These are phyloP conservation scores for Phocides pigmalion DNA, from an alignment of 1,140 invertebrate genomes.

Conservation along the genomic window DNA sequence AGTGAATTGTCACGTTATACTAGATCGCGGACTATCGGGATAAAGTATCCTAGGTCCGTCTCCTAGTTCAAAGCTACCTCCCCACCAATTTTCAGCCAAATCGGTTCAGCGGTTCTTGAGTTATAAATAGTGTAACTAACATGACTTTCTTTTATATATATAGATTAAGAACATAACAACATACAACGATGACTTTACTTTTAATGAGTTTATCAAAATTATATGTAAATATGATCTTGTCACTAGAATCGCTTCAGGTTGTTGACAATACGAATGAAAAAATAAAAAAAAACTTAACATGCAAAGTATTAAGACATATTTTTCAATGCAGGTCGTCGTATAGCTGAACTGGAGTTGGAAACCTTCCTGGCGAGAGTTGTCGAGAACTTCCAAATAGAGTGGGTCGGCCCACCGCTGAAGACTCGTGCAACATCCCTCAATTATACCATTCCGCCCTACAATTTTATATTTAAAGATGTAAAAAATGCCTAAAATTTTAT, in stretches of 20 bases:
- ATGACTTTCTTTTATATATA: constrained; percentile 21
- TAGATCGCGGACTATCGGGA: too few relatives aligned
- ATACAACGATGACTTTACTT: too few relatives aligned
- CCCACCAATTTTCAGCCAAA: background rate
- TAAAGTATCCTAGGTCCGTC: too few relatives aligned
- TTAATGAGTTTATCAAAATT: too few relatives aligned
- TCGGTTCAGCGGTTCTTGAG: constrained; percentile 9
- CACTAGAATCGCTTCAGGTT: too few relatives aligned
- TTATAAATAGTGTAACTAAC: constrained; percentile 15
- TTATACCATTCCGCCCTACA: constrained; percentile 64
- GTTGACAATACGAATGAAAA: constrained; percentile 2
- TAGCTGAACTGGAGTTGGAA: constrained; percentile 89
- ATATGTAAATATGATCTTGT: too few relatives aligned
- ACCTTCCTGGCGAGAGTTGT: constrained; percentile 86
- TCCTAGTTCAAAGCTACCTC: too few relatives aligned
- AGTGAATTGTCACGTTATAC: too few relatives aligned
- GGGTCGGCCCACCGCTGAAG: constrained; percentile 70
- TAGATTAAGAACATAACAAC: too few relatives aligned
- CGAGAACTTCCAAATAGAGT: constrained; percentile 84
- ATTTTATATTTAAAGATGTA: constrained; percentile 72
- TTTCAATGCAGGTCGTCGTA: constrained; percentile 81
- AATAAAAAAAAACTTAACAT: constrained; percentile 10
- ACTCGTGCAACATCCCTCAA: constrained; percentile 55
- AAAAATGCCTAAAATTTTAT: constrained; percentile 24
- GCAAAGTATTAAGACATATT: too few relatives aligned